These are phyloP conservation scores for Acholoe squamosa DNA, from an alignment of 2,888 invertebrate genomes.

Conservation along the genomic window DNA sequence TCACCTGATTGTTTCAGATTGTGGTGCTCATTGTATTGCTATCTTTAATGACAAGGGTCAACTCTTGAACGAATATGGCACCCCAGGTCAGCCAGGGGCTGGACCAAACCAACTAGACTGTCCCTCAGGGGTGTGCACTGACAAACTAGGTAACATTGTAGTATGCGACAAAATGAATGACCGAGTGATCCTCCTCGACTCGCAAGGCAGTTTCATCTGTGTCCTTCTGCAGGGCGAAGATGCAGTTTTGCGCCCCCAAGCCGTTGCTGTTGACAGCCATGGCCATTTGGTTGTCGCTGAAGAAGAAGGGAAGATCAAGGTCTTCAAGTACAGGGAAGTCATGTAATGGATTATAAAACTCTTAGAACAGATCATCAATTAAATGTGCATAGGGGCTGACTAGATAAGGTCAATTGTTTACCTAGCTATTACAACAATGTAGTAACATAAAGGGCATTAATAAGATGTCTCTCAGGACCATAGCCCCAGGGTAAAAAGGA, in stretches of 20 bases:
- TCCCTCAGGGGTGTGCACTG: conserved; percentile 58
- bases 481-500: no score
- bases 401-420: no score
- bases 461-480: no score
- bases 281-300: conserved; percentile 59
- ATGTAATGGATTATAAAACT: no score
- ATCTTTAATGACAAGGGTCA: conserved; percentile 26
- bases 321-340: conserved; percentile 59
- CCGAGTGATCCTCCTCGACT: conserved; percentile 49
- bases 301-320: conserved; percentile 59
- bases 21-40: conserved; percentile 30
- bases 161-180: conserved; percentile 64
- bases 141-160: conserved; percentile 51
- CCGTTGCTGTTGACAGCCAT: conserved; percentile 39
- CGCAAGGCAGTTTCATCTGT: neutral
- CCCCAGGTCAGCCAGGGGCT: neutral
- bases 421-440: no score
- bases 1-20: conserved; percentile 41
- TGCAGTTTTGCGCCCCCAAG: conserved; percentile 28
- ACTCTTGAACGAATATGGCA: conserved; percentile 24
- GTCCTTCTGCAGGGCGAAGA: conserved; percentile 37
- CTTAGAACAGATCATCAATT: no score
- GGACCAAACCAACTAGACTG: conserved; percentile 27
- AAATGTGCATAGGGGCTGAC: no score
- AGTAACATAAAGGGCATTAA: no score